Evolutionary conservation across 2,797 vertebrate genomes (phyloP), one percentile per base, ranked within the genome.

Genomic region (Chlorospingus semifuscus): DNA sequence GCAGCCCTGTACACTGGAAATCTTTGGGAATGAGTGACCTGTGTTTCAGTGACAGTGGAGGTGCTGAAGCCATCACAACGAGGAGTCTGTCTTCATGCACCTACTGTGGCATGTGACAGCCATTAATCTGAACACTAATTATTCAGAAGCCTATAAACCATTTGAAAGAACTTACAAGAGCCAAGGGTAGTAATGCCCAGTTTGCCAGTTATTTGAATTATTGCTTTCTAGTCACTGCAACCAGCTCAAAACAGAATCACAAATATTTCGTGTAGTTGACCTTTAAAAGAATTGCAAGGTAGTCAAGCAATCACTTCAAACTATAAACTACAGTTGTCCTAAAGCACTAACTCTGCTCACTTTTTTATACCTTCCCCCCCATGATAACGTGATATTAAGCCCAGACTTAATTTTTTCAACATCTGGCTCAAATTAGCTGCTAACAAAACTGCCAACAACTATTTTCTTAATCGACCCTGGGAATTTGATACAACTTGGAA

Each of bases 401-500:
- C 83, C 41, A 83, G 81, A 42, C 85, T 87, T 89, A 95, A 96
- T 96, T 91, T 95, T 55, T 88, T 94, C 79, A 77, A 96, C 95
- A 93, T 95, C 91, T 87, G 95, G 84, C 83, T 97, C 95, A 95
- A 79, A 95, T 88, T 83, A 97, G 81, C 84, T 92, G 83, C 76
- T 90, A 96, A 97, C 88, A 97, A 97, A 96, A 95, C 95, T 96
- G 95, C 96, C 91, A 96, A 87, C 85, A 95, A 95, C 91, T 96
- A 93, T 95, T 96, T 97, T 94, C 95, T 96, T 96, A 93, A 97
- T 93, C 92, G 92, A 96, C 93, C 95, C 83, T 94, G 95, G 96
- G 91, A 96, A 97, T 96, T 93, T 90, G 94, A 96, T 83, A 96
- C 64, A 80, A 76, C 84, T 94, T 93, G 87, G 74, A 91, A 96